Percentiles rank a stretch among this genome's conserved stretches.
Evolutionary conservation across 2,888 invertebrate genomes (phyloP).

Genomic region (Spatulosminthurus flaviceps): DNA sequence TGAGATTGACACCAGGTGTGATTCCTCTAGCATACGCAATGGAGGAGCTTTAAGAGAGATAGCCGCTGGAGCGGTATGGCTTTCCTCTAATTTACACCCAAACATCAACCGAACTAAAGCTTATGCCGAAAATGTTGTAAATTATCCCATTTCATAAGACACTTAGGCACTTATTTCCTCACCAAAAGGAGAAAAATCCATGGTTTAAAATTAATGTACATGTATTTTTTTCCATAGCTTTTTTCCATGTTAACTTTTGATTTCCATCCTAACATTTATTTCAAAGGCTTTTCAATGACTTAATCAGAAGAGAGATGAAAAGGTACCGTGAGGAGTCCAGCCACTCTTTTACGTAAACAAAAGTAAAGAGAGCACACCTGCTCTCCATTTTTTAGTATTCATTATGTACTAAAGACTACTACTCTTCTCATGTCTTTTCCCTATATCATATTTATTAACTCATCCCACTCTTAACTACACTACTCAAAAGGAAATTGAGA

Average conservation of each 20-base stretch:
- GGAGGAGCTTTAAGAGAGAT: conserved; percentile 9
- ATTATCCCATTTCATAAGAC: conserved; percentile 45
- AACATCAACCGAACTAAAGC: background rate
- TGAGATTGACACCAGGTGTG: conserved; percentile 63
- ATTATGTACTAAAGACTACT: background rate
- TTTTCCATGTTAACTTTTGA: too few relatives aligned
- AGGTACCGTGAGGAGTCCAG: conserved; percentile 29
- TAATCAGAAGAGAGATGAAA: conserved; percentile 41
- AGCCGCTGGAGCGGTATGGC: conserved; percentile 20
- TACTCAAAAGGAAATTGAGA: background rate
- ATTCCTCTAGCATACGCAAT: conserved; percentile 48
- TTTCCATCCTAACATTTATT: too few relatives aligned
- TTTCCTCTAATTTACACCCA: conserved; percentile 43
- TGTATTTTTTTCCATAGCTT: too few relatives aligned
- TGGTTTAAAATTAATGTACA: too few relatives aligned
- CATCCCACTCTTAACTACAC: background rate
- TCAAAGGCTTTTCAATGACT: background rate
- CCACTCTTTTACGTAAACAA: conserved; percentile 2
- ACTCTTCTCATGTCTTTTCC: too few relatives aligned
- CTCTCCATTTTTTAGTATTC: background rate
- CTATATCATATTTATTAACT: conserved; percentile 20
- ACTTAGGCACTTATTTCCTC: too few relatives aligned
- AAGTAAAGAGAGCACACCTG: conserved; percentile 33
- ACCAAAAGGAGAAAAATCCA: too few relatives aligned
- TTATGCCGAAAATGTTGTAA: conserved; percentile 40